Evolutionary conservation across 2,113 vertebrate species (phyloP).

Genomic region (Saimiri boliviensis): DNA sequence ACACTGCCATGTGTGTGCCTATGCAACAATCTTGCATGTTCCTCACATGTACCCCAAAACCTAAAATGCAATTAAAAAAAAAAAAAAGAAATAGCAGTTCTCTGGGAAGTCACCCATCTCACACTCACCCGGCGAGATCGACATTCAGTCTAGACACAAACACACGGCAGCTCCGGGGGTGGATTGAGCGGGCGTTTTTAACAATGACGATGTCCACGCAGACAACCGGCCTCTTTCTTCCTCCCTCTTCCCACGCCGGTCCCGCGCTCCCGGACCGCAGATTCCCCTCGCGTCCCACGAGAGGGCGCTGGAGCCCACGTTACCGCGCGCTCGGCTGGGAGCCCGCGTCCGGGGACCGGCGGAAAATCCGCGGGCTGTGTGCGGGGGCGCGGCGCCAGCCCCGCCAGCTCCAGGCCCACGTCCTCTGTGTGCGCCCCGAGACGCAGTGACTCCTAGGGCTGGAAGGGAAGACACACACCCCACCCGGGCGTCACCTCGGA

Average conservation of each 20-base stretch:
- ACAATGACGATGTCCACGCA: not conserved
- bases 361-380: not conserved
- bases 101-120: not conserved
- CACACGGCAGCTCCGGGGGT: not conserved
- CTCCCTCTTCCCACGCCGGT: not conserved
- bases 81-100: not conserved
- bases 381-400: not conserved
- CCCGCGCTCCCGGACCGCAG: not conserved
- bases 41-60: too few relatives aligned
- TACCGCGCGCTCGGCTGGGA: not conserved
- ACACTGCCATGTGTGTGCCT: too few relatives aligned
- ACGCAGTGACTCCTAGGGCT: not conserved
- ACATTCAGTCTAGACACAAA: not conserved
- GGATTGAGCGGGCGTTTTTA: not conserved
- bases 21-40: too few relatives aligned
- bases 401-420: not conserved
- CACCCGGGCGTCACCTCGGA: not conserved
- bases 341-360: not conserved
- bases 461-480: not conserved
- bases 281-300: slow-evolving; percentile 37
- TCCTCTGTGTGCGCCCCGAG: not conserved
- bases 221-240: not conserved
- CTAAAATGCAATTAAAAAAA: too few relatives aligned
- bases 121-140: not conserved
- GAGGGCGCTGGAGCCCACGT: slow-evolving; percentile 62